These are phyloP conservation scores for Microcaecilia unicolor DNA, from an alignment of 2,797 vertebrate species.

Conservation along the genomic window DNA sequence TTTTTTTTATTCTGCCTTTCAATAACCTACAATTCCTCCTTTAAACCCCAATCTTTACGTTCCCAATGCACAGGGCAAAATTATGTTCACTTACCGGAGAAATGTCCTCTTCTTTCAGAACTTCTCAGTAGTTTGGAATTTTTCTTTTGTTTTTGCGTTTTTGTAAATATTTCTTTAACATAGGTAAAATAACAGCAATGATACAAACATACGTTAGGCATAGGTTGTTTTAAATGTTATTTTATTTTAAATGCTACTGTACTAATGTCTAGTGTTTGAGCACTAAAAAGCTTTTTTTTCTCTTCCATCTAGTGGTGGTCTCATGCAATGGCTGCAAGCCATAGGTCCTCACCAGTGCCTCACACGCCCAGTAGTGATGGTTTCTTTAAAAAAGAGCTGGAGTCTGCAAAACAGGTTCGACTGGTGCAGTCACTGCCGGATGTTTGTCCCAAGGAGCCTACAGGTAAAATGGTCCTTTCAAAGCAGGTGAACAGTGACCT, in stretches of 20 bases:
- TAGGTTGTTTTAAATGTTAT: too few species aligned
- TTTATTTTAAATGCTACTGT: background rate
- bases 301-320: slow-evolving; percentile 64
- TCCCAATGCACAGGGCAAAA: too few species aligned
- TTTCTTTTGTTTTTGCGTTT: too few species aligned
- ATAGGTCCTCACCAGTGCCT: slow-evolving; percentile 80
- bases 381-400: slow-evolving; percentile 76
- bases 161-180: too few species aligned
- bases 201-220: too few species aligned
- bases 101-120: too few species aligned
- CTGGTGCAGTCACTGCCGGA: slow-evolving; percentile 78
- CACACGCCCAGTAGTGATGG: slow-evolving; percentile 64
- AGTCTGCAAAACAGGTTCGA: slow-evolving; percentile 53
- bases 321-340: slow-evolving; percentile 92
- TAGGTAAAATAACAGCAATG: too few species aligned
- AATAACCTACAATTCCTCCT: too few species aligned
- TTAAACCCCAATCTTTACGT: too few species aligned
- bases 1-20: too few species aligned
- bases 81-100: too few species aligned
- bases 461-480: slow-evolving; percentile 48
- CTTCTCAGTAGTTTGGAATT: too few species aligned
- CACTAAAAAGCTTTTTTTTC: slow-evolving; percentile 11
- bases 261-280: slow-evolving; percentile 13
- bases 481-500: background rate
- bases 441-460: slow-evolving; percentile 91